A percentile compares a stretch with the other conserved stretches of the same genome.
These are phyloP conservation scores for Altica lythri DNA, from an alignment of 2,888 invertebrate species.

Conservation along the genomic window DNA sequence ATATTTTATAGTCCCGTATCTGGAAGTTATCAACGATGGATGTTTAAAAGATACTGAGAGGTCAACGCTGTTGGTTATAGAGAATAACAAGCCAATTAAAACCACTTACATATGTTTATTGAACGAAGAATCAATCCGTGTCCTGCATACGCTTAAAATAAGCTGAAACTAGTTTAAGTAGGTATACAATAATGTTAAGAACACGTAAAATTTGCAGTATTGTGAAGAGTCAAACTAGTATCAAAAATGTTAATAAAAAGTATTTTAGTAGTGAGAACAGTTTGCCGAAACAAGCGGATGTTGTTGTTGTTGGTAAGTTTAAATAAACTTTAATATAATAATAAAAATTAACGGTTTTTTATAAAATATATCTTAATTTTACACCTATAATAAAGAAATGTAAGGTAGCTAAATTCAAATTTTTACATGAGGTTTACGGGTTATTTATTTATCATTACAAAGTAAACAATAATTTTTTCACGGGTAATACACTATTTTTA, in stretches of 20 bases:
- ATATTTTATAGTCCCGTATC: slow-evolving; percentile 15
- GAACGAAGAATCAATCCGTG: slow-evolving; percentile 19
- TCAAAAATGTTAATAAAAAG: slow-evolving; percentile 12
- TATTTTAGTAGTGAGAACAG: slow-evolving; percentile 33
- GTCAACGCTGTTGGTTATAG: slow-evolving; percentile 51
- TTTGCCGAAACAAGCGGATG: slow-evolving; percentile 42
- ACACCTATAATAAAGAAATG: too few species aligned
- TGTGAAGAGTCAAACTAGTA: slow-evolving; percentile 3
- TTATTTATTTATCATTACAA: too few species aligned
- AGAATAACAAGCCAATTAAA: slow-evolving; percentile 42
- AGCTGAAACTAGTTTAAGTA: slow-evolving; percentile 1
- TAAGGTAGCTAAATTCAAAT: too few species aligned
- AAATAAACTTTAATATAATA: too few species aligned
- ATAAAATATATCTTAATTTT: too few species aligned
- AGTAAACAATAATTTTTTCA: too few species aligned
- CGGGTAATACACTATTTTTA: too few species aligned
- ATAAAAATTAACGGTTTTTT: too few species aligned
- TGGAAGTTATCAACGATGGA: slow-evolving; percentile 32
- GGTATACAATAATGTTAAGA: slow-evolving; percentile 8
- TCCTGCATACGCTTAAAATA: not conserved
- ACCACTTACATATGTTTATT: slow-evolving; percentile 11
- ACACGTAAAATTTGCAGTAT: slow-evolving; percentile 9
- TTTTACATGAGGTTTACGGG: too few species aligned
- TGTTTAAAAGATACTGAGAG: slow-evolving; percentile 36
- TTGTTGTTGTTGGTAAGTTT: slow-evolving; percentile 44